These are phyloP conservation scores for Acheta domesticus DNA, from an alignment of 2,888 invertebrate species.

Conservation along the genomic window DNA sequence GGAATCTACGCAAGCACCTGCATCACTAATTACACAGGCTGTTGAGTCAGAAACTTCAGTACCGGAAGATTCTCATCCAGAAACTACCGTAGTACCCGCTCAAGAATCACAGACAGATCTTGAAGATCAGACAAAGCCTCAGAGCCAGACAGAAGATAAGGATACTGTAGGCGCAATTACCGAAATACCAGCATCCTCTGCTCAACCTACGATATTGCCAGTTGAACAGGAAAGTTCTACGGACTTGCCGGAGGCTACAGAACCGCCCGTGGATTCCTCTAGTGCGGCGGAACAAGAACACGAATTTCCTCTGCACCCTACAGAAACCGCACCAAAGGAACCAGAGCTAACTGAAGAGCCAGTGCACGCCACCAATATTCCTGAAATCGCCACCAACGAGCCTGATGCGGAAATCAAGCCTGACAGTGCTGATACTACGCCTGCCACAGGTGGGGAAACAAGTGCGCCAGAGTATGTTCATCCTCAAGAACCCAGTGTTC, in stretches of 20 bases:
- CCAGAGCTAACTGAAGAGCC: conserved; percentile 30
- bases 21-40: not conserved
- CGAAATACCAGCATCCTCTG: too few species aligned
- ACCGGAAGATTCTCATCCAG: not conserved
- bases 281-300: conserved; percentile 3
- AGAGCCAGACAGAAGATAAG: not conserved
- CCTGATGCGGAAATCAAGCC: too few species aligned
- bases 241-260: not conserved
- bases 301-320: not conserved
- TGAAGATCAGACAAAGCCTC: not conserved
- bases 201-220: too few species aligned
- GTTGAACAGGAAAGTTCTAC: conserved; percentile 11
- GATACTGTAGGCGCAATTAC: conserved; percentile 18
- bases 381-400: too few species aligned
- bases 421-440: too few species aligned
- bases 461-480: too few species aligned
- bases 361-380: not conserved
- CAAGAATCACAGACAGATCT: not conserved
- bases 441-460: too few species aligned
- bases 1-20: not conserved
- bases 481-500: not conserved
- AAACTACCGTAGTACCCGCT: not conserved
- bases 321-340: not conserved
- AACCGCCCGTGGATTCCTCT: too few species aligned
- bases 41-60: not conserved